Evolutionary conservation across 2,888 invertebrate genomes (phyloP), one percentile per base, ranked within the genome.

Genomic region (Smittia sp.): DNA sequence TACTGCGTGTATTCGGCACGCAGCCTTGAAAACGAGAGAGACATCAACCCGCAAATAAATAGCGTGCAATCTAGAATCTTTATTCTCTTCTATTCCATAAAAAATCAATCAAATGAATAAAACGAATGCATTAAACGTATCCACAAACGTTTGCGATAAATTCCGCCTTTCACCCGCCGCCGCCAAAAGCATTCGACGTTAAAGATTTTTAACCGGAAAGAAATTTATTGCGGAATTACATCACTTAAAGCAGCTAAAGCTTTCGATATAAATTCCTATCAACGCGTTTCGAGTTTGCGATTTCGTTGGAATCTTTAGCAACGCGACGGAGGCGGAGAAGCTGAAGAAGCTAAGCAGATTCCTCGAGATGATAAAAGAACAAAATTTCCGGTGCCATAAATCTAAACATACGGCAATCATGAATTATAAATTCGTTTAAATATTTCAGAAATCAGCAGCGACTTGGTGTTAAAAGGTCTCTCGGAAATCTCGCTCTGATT

Each of bases 201-300:
- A 58, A 20, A n/a, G 9, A 58, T 58, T 22, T 22, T 58, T 46
- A 13, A 58, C 58, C 20, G 13, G 58, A 58, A 58, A 58, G 22
- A 58, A 58, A 58, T 58, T 58, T 58, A 58, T 18, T 4, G 58
- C 58, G 9, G 22, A 22, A 18, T 58, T 58, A 58, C 58, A 58
- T 58, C 58, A 58, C 22, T 58, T 58, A 9, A 58, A 22, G 58
- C 13, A 46, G 15, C 32, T n/a, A 46, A 46, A 46, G 46, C 15
- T 13, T 15, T 46, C 15, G 46, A 46, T 46, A 46, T 46, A 46
- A 46, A 46, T 46, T n/a, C 2, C 46, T 46, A 6, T 32, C 32
- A 32, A 32, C 32, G 32, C 32, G 32, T 9, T 32, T 32, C 32
- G 9, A 32, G 32, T 32, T 32, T 32, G 32, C 32, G 32, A 9